phyloP scores from a whole-genome alignment of 2,113 vertebrate species.

The Takifugu bimaculatus region DNA sequence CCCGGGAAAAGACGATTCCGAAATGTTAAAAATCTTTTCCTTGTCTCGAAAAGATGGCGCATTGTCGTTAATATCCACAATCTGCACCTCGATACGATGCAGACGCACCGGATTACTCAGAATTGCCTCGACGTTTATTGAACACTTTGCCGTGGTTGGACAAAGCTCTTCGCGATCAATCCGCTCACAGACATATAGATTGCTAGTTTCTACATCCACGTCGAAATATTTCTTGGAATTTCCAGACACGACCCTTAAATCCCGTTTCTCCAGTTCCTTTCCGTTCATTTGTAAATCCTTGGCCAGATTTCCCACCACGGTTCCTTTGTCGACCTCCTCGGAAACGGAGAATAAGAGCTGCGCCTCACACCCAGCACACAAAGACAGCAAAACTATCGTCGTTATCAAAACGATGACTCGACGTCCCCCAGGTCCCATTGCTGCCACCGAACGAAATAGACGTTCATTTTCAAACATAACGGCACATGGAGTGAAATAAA shows the following conservation, averaged over 20 bases:
- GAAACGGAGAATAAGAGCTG: constrained; percentile 65
- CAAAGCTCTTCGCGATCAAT: constrained; percentile 81
- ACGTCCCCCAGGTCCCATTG: constrained; percentile 36
- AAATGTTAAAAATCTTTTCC: constrained; percentile 64
- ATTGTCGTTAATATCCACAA: constrained; percentile 82
- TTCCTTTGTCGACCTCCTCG: constrained; percentile 73
- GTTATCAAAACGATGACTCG: constrained; percentile 29
- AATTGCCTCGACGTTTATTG: constrained; percentile 74
- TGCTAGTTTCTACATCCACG: constrained; percentile 74
- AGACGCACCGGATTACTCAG: constrained; percentile 73
- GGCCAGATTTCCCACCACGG: constrained; percentile 68
- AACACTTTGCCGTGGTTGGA: constrained; percentile 64
- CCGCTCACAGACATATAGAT: constrained; percentile 71
- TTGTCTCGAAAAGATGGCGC: constrained; percentile 71
- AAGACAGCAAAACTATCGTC: constrained; percentile 36
- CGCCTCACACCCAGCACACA: constrained; percentile 27
- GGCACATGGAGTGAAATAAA: background rate
- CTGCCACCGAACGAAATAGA: constrained; percentile 1
- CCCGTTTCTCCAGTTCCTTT: constrained; percentile 54
- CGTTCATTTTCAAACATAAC: constrained; percentile 1
- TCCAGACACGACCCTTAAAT: constrained; percentile 57
- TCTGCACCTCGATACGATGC: constrained; percentile 72
- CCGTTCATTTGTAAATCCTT: constrained; percentile 66
- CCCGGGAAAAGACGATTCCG: constrained; percentile 63
- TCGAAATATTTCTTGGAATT: constrained; percentile 66